Evolutionary conservation across 2,888 invertebrate genomes (phyloP).

Genomic region (Polymixis flavicincta): DNA sequence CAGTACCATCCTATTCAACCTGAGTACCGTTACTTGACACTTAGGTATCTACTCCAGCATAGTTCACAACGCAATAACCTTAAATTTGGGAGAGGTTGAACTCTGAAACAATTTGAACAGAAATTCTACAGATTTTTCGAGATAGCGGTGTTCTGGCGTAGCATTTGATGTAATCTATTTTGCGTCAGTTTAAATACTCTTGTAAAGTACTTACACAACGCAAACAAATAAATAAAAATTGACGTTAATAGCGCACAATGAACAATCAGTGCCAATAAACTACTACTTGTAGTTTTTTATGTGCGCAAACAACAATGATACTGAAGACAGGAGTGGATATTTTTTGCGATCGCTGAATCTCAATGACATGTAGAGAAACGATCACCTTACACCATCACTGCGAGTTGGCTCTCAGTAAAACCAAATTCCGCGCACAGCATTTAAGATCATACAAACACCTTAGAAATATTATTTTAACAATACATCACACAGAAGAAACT

Average conservation of each 20-base stretch:
- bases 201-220: slow-evolving; percentile 29
- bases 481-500: slow-evolving; percentile 21
- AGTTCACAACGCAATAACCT: slow-evolving; percentile 62
- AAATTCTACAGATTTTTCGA: slow-evolving; percentile 14
- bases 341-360: slow-evolving; percentile 5
- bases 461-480: not conserved
- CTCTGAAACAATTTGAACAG: slow-evolving; percentile 31
- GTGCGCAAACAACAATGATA: slow-evolving; percentile 14
- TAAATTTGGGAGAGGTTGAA: slow-evolving; percentile 37
- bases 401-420: not conserved
- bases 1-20: slow-evolving; percentile 74
- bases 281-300: slow-evolving; percentile 18
- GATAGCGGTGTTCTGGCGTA: slow-evolving; percentile 7
- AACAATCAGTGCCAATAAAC: slow-evolving; percentile 57
- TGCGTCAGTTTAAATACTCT: slow-evolving; percentile 29
- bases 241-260: slow-evolving; percentile 47
- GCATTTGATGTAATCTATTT: slow-evolving; percentile 28
- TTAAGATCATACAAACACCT: not conserved
- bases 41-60: slow-evolving; percentile 58
- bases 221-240: slow-evolving; percentile 54
- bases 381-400: not conserved
- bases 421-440: not conserved
- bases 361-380: not conserved
- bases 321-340: slow-evolving; percentile 10
- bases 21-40: slow-evolving; percentile 78